Conservation (phyloP, 2,113 vertebrate genomes). For the Gracilinanus agilis region DNA sequence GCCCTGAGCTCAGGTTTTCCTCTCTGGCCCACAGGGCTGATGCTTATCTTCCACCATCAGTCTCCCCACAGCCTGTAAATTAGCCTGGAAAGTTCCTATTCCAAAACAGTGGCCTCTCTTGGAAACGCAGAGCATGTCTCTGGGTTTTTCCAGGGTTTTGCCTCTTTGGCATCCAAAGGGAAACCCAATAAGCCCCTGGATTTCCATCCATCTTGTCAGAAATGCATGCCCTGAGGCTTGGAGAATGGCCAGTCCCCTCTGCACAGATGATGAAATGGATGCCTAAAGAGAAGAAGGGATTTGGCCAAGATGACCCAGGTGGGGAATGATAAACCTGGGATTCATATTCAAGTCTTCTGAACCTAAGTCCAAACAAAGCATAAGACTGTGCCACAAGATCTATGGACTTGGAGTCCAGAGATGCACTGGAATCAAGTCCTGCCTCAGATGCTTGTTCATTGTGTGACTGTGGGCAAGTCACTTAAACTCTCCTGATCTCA, state of each 20-base stretch:
- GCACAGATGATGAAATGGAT: neutral
- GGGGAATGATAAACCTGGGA: neutral
- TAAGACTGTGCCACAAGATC: neutral
- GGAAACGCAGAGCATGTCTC: constrained; percentile 37
- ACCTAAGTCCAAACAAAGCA: neutral
- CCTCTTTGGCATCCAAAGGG: constrained; percentile 30
- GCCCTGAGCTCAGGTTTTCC: constrained; percentile 55
- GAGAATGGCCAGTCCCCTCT: neutral
- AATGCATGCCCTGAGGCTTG: neutral
- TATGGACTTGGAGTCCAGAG: too few relatives aligned
- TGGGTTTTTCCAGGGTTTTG: constrained; percentile 27
- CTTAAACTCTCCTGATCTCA: too few relatives aligned
- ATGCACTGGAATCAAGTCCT: neutral
- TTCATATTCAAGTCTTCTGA: neutral
- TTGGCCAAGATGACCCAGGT: neutral
- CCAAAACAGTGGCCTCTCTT: constrained; percentile 72
- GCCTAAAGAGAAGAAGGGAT: neutral
- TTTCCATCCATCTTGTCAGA: neutral
- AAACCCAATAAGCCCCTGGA: constrained; percentile 10
- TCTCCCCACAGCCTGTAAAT: constrained; percentile 47
- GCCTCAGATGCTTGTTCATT: neutral
- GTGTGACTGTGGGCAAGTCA: neutral
- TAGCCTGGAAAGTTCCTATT: constrained; percentile 46
- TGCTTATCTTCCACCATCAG: constrained; percentile 57
- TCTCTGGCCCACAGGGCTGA: constrained; percentile 55